Evolutionary conservation across 2,113 vertebrate genomes (phyloP).

Genomic region (Neomonachus schauinslandi): DNA sequence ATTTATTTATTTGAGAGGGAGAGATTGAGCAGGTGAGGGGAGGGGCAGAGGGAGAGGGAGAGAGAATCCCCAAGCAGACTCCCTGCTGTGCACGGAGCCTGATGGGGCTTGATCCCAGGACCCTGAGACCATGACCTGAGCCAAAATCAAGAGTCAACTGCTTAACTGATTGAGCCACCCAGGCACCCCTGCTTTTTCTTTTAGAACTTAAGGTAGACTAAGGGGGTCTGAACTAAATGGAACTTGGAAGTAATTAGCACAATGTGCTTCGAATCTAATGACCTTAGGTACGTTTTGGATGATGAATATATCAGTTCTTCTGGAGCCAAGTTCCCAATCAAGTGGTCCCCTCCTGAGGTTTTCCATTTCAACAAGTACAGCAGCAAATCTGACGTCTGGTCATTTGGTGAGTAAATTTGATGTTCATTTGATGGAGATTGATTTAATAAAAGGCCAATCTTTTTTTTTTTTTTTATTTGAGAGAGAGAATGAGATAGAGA

Average conservation of each 20-base stretch:
- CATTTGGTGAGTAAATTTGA: conserved; percentile 89
- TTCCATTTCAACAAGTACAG: conserved; percentile 94
- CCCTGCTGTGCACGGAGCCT: neutral
- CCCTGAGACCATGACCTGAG: neutral
- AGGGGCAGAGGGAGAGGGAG: neutral
- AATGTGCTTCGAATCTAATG: neutral
- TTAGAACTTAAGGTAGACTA: neutral
- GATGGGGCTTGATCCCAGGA: neutral
- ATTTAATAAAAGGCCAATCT: neutral
- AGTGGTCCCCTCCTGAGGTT: conserved; percentile 95
- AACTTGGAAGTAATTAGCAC: neutral
- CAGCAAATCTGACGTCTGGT: conserved; percentile 95
- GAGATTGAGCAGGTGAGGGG: neutral
- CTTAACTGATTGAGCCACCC: neutral
- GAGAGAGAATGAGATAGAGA: too few relatives aligned
- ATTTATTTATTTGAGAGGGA: neutral
- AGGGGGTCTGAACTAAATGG: neutral
- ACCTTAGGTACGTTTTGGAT: conserved; percentile 90
- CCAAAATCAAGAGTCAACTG: neutral
- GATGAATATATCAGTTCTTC: conserved; percentile 94
- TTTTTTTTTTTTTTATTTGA: neutral
- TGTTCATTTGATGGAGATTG: neutral
- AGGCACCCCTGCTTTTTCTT: neutral
- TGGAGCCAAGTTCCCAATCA: conserved; percentile 93
- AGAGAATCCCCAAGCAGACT: neutral